Conservation (phyloP, 2,888 invertebrate species). For the Pseudococcus jackbeardsleyi region DNA sequence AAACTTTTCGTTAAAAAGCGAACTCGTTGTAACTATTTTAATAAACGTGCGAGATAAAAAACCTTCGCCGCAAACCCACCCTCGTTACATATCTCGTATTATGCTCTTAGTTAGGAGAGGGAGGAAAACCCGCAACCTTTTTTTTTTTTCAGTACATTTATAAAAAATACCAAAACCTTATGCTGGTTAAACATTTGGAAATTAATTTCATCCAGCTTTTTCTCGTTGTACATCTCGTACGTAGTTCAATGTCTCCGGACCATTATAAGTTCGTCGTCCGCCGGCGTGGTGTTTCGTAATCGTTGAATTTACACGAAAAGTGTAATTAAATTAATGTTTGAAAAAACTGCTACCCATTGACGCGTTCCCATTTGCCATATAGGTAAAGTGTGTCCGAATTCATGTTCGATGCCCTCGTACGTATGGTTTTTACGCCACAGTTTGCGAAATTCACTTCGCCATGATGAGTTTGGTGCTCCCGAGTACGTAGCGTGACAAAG, state of each 20-base stretch:
- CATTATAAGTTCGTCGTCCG: not conserved
- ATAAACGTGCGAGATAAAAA: conserved; percentile 4
- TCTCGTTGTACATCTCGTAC: too few species aligned
- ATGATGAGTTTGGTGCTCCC: not conserved
- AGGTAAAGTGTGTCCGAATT: not conserved
- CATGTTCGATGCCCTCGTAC: not conserved
- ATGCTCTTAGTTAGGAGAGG: not conserved
- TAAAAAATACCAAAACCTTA: not conserved
- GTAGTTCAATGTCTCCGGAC: not conserved
- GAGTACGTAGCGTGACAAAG: conserved; percentile 5
- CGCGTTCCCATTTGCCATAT: not conserved
- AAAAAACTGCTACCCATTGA: not conserved
- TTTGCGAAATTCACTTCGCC: conserved; percentile 19
- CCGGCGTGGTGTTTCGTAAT: not conserved
- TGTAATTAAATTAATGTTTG: conserved; percentile 21
- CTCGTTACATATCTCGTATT: not conserved
- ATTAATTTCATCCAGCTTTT: not conserved
- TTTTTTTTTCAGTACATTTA: not conserved
- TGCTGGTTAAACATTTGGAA: not conserved
- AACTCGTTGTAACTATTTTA: conserved; percentile 36
- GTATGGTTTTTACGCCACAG: not conserved
- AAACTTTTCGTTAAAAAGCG: conserved; percentile 14
- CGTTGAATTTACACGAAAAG: not conserved
- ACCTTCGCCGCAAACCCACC: not conserved
- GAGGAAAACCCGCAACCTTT: not conserved